These are phyloP conservation scores for Boloria selene DNA, from an alignment of 2,888 invertebrate genomes.

Conservation along the genomic window DNA sequence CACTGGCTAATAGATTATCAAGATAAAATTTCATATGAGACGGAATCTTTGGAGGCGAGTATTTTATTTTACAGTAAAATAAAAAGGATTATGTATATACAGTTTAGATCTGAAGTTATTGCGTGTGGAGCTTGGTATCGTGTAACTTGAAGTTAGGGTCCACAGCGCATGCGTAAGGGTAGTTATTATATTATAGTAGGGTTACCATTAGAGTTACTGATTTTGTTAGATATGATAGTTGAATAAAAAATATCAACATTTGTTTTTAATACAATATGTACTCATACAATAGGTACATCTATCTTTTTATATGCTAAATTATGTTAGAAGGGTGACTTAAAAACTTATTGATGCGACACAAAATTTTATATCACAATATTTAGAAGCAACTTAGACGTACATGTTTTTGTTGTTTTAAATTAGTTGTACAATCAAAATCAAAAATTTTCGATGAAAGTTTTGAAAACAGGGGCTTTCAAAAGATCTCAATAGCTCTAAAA, in stretches of 20 bases:
- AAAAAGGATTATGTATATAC: conserved; percentile 75
- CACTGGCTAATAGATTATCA: conserved; percentile 27
- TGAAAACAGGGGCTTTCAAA: no score
- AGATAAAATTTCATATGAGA: conserved; percentile 51
- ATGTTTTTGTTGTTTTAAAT: no score
- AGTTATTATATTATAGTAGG: conserved; percentile 37
- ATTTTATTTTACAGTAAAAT: conserved; percentile 65
- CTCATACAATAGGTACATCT: no score
- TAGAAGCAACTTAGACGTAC: no score
- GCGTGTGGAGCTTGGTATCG: conserved; percentile 67
- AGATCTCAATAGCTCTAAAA: no score
- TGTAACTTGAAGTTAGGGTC: conserved; percentile 62
- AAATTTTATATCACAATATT: no score
- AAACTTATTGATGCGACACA: no score
- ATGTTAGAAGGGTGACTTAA: no score
- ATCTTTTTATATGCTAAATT: no score
- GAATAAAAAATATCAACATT: conserved; percentile 29
- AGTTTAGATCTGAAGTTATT: conserved; percentile 73
- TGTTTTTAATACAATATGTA: neutral
- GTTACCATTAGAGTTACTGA: conserved; percentile 33
- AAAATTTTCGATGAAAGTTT: no score
- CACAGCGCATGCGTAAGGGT: conserved; percentile 73
- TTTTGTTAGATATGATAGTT: neutral
- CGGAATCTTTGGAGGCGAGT: conserved; percentile 71
- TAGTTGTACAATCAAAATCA: no score